A percentile compares a stretch with the other conserved stretches of the same genome.
Evolutionary conservation across 2,888 invertebrate species (phyloP).

Genomic region (Dynastes maya): DNA sequence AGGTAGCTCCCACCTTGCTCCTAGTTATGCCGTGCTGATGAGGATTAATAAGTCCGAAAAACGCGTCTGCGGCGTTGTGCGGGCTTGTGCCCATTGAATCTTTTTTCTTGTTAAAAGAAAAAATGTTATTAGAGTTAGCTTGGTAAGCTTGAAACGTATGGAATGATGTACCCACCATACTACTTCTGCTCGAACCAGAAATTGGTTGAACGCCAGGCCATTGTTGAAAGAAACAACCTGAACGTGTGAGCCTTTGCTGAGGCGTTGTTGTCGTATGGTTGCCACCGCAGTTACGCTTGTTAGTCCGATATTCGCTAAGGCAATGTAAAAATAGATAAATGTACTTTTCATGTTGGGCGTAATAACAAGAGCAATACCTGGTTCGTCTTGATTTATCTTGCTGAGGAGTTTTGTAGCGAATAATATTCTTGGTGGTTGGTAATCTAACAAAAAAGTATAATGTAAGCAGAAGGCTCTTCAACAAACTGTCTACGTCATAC

Average conservation of each 20-base stretch:
- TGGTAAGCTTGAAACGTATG: too few species aligned
- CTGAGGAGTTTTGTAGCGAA: conserved; percentile 62
- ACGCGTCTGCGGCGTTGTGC: too few species aligned
- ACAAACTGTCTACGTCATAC: conserved; percentile 63
- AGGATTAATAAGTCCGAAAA: too few species aligned
- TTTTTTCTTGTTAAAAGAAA: too few species aligned
- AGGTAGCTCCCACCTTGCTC: too few species aligned
- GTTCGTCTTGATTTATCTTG: conserved; percentile 52
- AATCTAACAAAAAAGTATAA: conserved; percentile 59
- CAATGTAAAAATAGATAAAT: not conserved
- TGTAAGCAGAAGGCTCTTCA: not conserved
- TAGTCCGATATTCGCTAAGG: conserved; percentile 71
- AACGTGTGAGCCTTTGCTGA: conserved; percentile 79
- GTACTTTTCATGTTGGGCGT: not conserved
- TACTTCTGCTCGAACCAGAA: not conserved
- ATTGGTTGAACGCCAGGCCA: conserved; percentile 73
- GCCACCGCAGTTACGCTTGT: conserved; percentile 86
- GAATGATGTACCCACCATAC: not conserved
- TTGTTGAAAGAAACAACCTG: conserved; percentile 78
- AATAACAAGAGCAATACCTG: conserved; percentile 27
- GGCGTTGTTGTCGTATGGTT: conserved; percentile 83
- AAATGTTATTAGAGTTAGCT: too few species aligned
- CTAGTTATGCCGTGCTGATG: too few species aligned
- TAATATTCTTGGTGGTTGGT: conserved; percentile 67
- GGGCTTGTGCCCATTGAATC: too few species aligned